Conservation (phyloP, 2,888 invertebrate species). For the Cremastinae sp. region DNA sequence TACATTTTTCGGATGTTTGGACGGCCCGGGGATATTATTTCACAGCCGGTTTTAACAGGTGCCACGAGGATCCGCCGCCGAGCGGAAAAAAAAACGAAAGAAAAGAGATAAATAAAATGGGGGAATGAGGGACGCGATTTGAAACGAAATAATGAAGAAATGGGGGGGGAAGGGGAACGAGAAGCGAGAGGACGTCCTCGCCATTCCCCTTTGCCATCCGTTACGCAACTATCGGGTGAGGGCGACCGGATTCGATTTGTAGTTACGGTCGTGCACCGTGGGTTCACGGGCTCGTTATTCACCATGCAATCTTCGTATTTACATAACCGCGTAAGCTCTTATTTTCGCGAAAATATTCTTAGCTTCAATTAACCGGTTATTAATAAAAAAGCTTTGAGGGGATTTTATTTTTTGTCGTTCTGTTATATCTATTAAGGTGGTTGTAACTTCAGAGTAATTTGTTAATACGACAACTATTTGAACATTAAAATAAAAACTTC, state of each 20-base stretch:
- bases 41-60: background rate
- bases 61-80: constrained; percentile 9
- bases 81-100: constrained; percentile 29
- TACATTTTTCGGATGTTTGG: no score
- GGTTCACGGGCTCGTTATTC: constrained; percentile 10
- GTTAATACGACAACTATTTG: no score
- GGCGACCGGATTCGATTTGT: constrained; percentile 50
- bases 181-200: constrained; percentile 25
- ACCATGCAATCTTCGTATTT: background rate
- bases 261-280: constrained; percentile 29
- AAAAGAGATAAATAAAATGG: background rate
- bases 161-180: background rate
- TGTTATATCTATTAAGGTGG: no score
- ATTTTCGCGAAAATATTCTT: no score
- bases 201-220: constrained; percentile 27
- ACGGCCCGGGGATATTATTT: no score
- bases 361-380: no score
- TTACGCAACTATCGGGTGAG: constrained; percentile 52
- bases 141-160: background rate
- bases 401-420: no score
- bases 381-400: no score
- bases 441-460: no score
- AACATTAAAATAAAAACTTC: no score
- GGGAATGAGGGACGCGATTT: background rate
- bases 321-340: background rate